A percentile compares a stretch with the other conserved stretches of the same genome.
Evolutionary conservation across 2,797 vertebrate species (phyloP).

Genomic region (Cyprinella venusta): DNA sequence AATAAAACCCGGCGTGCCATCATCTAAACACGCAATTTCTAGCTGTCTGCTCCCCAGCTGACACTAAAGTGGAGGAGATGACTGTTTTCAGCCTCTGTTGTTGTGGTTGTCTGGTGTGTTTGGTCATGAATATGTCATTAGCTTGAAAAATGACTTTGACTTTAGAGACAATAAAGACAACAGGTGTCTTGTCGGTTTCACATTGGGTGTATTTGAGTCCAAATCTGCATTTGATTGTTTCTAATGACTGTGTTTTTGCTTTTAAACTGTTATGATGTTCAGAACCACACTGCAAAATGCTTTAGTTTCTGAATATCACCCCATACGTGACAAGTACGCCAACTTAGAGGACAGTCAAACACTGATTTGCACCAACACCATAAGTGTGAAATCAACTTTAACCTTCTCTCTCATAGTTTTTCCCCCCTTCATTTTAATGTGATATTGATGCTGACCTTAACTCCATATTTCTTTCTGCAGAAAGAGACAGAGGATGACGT

Average conservation of each 20-base stretch:
- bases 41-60: conserved; percentile 38
- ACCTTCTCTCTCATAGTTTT: background rate
- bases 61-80: background rate
- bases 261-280: background rate
- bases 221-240: background rate
- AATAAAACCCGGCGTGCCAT: conserved; percentile 18
- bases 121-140: conserved; percentile 9
- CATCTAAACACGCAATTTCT: conserved; percentile 20
- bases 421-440: background rate
- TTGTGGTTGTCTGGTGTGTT: background rate
- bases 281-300: background rate
- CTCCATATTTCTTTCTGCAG: conserved; percentile 63
- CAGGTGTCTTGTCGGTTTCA: conserved; percentile 20
- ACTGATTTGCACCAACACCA: background rate
- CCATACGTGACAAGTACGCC: background rate
- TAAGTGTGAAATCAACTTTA: background rate
- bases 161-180: conserved; percentile 8
- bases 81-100: conserved; percentile 21
- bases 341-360: background rate
- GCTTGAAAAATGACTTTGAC: conserved; percentile 27
- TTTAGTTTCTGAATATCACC: background rate
- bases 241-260: background rate
- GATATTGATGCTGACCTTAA: background rate
- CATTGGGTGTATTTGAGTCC: background rate
- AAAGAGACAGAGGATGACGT: conserved; percentile 86